phyloP scores from a whole-genome alignment of 2,888 invertebrate genomes.

The Silvanus unidentatus region DNA sequence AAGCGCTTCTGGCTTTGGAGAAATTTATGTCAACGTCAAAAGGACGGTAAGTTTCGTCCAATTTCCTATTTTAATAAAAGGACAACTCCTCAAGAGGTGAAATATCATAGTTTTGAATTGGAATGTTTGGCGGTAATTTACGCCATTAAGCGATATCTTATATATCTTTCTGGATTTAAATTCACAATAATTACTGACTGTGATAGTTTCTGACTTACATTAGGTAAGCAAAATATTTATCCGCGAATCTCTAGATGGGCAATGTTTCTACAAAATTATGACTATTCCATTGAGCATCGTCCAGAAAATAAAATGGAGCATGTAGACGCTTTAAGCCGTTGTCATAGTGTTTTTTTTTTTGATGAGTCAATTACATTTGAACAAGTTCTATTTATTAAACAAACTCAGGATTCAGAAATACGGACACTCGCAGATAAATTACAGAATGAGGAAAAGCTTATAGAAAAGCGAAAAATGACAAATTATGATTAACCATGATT shows the following conservation, averaged over 20 bases:
- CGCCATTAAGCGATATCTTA: conserved; percentile 11
- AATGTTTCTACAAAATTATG: conserved; percentile 14
- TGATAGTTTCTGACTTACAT: conserved; percentile 7
- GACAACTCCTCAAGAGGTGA: conserved; percentile 3
- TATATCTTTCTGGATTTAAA: conserved; percentile 8
- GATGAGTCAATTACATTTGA: conserved; percentile 14
- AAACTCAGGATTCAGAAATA: conserved; percentile 9
- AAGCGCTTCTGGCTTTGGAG: conserved; percentile 24
- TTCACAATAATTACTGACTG: conserved; percentile 14
- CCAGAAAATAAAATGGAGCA: conserved; percentile 9
- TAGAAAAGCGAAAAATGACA: conserved; percentile 7
- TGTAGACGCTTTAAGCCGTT: conserved; percentile 17
- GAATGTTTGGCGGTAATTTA: conserved; percentile 9
- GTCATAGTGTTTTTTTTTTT: conserved; percentile 11
- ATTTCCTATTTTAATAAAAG: conserved; percentile 14
- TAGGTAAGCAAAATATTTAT: conserved; percentile 11
- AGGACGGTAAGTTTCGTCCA: conserved; percentile 24
- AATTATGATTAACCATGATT: conserved; percentile 24
- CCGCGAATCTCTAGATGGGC: conserved; percentile 15
- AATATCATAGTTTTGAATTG: conserved; percentile 10
- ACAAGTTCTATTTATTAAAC: conserved; percentile 9
- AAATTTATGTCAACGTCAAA: conserved; percentile 20
- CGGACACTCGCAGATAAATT: conserved; percentile 4
- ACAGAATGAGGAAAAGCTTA: conserved; percentile 7
- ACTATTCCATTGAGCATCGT: conserved; percentile 15